Conservation (phyloP, 1,140 invertebrate species). For the Listronotus oregonensis region DNA sequence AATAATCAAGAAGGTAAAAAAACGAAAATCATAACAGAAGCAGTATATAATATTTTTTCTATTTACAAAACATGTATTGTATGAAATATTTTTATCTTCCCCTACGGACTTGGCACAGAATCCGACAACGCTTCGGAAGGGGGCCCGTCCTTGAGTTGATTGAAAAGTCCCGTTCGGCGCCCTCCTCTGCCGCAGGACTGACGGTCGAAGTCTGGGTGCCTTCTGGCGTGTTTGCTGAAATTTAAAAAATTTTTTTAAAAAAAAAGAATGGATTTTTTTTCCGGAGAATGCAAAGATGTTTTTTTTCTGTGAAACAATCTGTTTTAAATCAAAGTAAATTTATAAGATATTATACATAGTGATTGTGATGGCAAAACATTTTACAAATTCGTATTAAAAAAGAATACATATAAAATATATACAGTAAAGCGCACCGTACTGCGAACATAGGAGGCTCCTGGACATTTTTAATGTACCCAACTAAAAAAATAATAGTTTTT, state of each 20-base stretch:
- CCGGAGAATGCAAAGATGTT: not conserved
- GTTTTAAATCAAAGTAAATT: not conserved
- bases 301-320: not conserved
- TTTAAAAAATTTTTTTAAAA: slow-evolving; percentile 36
- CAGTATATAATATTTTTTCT: slow-evolving; percentile 37
- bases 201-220: slow-evolving; percentile 66
- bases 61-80: slow-evolving; percentile 34
- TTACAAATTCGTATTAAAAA: too few relatives aligned
- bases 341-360: not conserved
- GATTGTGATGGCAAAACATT: too few relatives aligned
- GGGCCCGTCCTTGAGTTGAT: slow-evolving; percentile 60
- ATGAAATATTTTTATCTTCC: slow-evolving; percentile 11
- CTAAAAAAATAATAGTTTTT: too few relatives aligned
- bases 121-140: slow-evolving; percentile 59
- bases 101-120: slow-evolving; percentile 56
- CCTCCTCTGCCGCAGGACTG: slow-evolving; percentile 60
- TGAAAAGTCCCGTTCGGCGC: slow-evolving; percentile 58
- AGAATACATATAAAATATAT: too few relatives aligned
- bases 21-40: slow-evolving; percentile 26
- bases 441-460: too few relatives aligned
- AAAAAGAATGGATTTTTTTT: slow-evolving; percentile 1
- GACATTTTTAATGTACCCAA: too few relatives aligned
- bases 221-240: slow-evolving; percentile 65
- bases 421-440: too few relatives aligned
- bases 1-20: too few relatives aligned